A percentile compares a stretch with the other conserved stretches of the same genome.
phyloP scores from a whole-genome alignment of 2,888 invertebrate genomes.

The Neelides folsomi region DNA sequence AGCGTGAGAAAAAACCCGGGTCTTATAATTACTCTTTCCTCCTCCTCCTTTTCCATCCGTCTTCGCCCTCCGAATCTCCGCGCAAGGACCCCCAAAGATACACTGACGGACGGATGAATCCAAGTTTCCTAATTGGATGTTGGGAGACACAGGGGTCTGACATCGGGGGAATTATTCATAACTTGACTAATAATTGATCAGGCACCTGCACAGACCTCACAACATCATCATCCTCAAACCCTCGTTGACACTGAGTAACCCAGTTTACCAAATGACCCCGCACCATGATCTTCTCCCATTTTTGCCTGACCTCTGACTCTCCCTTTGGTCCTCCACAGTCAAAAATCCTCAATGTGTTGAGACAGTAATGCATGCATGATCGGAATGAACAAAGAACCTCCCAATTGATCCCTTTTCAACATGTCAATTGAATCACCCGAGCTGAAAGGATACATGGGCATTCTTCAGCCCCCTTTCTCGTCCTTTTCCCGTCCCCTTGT shows the following conservation, averaged over 20 bases:
- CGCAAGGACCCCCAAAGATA: not conserved
- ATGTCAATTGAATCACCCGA: too few species aligned
- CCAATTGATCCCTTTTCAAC: too few species aligned
- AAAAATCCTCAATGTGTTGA: not conserved
- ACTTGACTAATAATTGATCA: constrained; percentile 16
- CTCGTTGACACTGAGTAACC: not conserved
- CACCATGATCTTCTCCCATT: not conserved
- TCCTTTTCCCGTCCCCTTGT: too few species aligned
- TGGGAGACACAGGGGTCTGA: constrained; percentile 12
- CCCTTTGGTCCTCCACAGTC: not conserved
- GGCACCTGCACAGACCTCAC: constrained; percentile 1
- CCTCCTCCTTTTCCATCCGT: too few species aligned
- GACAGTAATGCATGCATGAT: not conserved
- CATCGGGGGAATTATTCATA: constrained; percentile 15
- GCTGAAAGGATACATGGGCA: too few species aligned
- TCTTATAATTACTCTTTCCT: too few species aligned
- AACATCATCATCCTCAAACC: not conserved
- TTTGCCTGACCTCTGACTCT: not conserved
- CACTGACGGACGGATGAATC: constrained; percentile 3
- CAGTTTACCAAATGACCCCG: not conserved
- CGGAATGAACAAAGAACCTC: not conserved
- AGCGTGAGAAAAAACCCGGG: too few species aligned
- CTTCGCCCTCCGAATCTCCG: too few species aligned
- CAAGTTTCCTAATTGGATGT: constrained; percentile 14
- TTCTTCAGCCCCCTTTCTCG: too few species aligned